phyloP scores from a whole-genome alignment of 2,797 vertebrate species.

The Cheirogaleus major region DNA sequence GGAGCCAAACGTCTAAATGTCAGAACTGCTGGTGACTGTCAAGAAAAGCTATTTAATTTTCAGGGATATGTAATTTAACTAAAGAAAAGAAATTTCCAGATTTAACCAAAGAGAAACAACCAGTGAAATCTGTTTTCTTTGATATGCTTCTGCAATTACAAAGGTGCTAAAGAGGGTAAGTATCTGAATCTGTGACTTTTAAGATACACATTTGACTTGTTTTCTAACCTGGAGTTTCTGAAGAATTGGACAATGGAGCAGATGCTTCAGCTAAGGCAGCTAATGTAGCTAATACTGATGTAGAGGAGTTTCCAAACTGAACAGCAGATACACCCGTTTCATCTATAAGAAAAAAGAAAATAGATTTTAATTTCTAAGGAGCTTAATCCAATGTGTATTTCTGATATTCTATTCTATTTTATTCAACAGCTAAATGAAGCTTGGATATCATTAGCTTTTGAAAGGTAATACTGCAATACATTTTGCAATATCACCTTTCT shows the following conservation, averaged over 20 bases:
- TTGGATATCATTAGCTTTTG: not conserved
- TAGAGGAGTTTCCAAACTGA: constrained; percentile 92
- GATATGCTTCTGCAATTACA: not conserved
- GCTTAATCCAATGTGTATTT: constrained; percentile 14
- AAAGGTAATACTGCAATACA: constrained; percentile 21
- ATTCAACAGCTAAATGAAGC: constrained; percentile 33
- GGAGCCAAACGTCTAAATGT: not conserved
- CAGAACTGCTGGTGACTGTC: not conserved
- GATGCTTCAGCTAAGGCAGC: constrained; percentile 93
- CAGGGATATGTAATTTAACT: not conserved
- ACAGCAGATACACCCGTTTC: constrained; percentile 90
- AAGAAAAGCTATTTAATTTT: constrained; percentile 29
- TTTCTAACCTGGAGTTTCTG: constrained; percentile 90
- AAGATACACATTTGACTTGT: not conserved
- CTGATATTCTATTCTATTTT: constrained; percentile 37
- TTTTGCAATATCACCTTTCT: constrained; percentile 40
- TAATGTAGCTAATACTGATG: constrained; percentile 91
- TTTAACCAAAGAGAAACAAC: constrained; percentile 32
- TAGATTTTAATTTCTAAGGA: constrained; percentile 33
- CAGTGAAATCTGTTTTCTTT: not conserved
- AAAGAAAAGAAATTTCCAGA: not conserved
- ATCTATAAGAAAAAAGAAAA: constrained; percentile 82
- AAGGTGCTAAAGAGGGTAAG: not conserved
- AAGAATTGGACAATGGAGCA: constrained; percentile 90
- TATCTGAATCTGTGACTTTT: not conserved